Base-by-base conservation (phyloP, 2,797 vertebrate species). In the Protosalanx chinensis region DNA sequence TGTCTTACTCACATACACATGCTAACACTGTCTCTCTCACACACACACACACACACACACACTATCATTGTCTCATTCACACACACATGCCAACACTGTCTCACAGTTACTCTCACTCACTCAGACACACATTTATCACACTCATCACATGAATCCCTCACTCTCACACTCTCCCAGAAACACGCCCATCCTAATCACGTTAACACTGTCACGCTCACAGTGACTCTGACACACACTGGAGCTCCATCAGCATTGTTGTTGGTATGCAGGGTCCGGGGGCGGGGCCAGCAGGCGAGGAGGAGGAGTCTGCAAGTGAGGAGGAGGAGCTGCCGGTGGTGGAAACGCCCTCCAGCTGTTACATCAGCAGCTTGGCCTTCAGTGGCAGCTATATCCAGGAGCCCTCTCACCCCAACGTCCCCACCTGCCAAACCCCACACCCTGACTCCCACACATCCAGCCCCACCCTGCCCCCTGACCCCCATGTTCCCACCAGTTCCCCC, bases 301-400 rank as follows among this genome's bases (percentile, higher is more conserved):
- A 91, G 15, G 89, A 91, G 72, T 88, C 93, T 0, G 71, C 90
- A 61, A 82, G 88, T 46, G 41, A 46, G 8, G 93, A 93, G 29
- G 93, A 92, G 0, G 92, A 93, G 5, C 85, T 90, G 0, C 90
- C 93, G 0, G 86, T 81, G 0, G 37, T 92, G 0, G 92, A 92
- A 65, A 81, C 88, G 1, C 89, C 91, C 18, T 79, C 63, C 1
- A 69, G 76, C 6, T 74, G 81, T 27, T 77, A 78, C 18, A 69
- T 84, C 33, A 83, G 81, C 30, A 71, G 73, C 35, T 75, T 78
- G 56, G 75, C 66, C 73, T 82, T 75, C 69, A 76, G 71, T 41
- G 51, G 60, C 18, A 74, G 51, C 51, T 16, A n/a, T 4, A n/a
- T 16, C 65, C 18, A 65, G 57, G 29, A 63, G 72, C 63, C 70